Base-by-base conservation (phyloP, 2,113 vertebrate genomes). In the Todiramphus chloris region DNA sequence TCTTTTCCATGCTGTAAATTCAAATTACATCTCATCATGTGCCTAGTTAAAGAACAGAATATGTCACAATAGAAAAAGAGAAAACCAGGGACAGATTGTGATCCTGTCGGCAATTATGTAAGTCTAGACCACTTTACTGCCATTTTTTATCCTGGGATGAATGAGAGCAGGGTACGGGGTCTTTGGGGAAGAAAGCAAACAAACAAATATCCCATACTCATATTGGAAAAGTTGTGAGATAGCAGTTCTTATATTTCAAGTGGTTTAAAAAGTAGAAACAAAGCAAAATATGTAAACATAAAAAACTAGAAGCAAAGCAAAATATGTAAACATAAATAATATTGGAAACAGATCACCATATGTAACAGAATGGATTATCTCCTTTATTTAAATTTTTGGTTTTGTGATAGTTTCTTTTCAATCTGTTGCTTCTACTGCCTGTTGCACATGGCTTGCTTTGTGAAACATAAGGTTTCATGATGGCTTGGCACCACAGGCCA, bases 1-100 rank as follows among this genome's bases (percentile, higher is more conserved):
- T 94, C 69, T 96, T 92, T 94, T 92, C 77, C 70, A 94, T 3
- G 44, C 59, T 93, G 92, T 95, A 96, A 96, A 95, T 97, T 92
- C 87, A 96, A 93, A 96, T 96, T 95, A 91, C 80, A 93, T 93
- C 96, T 95, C 91, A 94, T 94, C 89, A 48, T 96, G 83, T 91
- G 83, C 83, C 90, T 90, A 87, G 94, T 97, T 97, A 96, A 94
- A 89, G 87, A 93, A 87, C 55, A 82, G 90, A 93, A 79, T 62
- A n/a, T 93, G 89, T 92, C 90, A 95, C 96, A 94, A 74, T 73
- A 84, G 80, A 75, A 58, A 68, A 91, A 78, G 37, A 55, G 69
- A 94, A 89, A 95, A 87, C 41, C 74, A 41, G 79, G 80, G 73
- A 92, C 88, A 93, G 83, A 87, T 46, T 96, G 85, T 66, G 66